These are phyloP conservation scores for Numenius phaeopus DNA, from an alignment of 2,797 vertebrate species.

Conservation along the genomic window DNA sequence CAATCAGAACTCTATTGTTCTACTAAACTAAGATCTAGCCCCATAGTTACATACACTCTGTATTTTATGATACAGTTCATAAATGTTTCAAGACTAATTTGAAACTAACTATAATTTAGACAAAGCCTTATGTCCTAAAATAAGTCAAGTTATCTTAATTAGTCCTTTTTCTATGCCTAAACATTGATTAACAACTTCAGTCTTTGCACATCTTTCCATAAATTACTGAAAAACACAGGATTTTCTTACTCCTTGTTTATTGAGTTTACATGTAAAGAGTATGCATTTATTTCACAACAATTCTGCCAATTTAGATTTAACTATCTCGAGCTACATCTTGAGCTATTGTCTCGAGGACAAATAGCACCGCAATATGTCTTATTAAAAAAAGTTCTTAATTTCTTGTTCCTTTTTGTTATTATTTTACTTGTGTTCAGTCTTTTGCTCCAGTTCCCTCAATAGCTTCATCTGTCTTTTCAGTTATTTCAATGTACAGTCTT, in stretches of 20 bases:
- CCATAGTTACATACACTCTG: not conserved
- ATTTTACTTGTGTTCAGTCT: not conserved
- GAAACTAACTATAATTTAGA: not conserved
- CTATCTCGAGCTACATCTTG: fast-evolving
- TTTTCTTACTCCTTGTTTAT: not conserved
- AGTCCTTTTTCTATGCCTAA: not conserved
- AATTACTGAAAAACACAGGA: not conserved
- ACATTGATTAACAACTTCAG: not conserved
- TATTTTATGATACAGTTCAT: not conserved
- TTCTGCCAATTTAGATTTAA: not conserved
- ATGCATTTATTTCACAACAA: not conserved
- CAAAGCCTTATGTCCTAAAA: not conserved
- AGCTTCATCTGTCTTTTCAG: not conserved
- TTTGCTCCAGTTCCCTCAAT: not conserved
- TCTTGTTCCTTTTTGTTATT: not conserved
- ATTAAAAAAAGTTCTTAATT: not conserved
- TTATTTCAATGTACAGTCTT: not conserved
- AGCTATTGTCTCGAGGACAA: not conserved
- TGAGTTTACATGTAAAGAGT: not conserved
- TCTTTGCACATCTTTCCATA: not conserved
- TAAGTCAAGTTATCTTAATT: not conserved
- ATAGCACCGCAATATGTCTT: not conserved
- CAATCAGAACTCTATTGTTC: slow-evolving; percentile 41
- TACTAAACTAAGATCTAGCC: not conserved
- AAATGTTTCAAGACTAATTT: not conserved